These are phyloP conservation scores for Iphiclides podalirius DNA, from an alignment of 2,888 invertebrate genomes.

Conservation along the genomic window DNA sequence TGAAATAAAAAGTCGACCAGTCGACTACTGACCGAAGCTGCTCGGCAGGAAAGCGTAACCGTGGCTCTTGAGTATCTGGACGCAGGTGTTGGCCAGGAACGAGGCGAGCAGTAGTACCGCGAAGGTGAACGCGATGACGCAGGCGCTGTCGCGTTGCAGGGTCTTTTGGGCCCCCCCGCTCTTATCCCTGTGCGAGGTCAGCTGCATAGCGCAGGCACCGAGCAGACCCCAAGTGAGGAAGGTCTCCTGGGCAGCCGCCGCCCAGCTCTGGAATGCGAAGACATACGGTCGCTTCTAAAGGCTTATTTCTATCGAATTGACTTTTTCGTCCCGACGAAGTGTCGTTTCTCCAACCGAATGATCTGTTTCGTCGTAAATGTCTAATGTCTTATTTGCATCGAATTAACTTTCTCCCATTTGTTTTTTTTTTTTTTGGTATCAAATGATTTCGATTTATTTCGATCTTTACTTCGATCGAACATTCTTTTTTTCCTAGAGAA, in stretches of 20 bases:
- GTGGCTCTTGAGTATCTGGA: constrained; percentile 86
- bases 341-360: no score
- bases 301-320: no score
- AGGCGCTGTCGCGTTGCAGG: constrained; percentile 73
- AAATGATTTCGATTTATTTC: no score
- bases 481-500: no score
- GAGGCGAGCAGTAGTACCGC: constrained; percentile 87
- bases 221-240: constrained; percentile 94
- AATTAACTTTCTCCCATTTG: no score
- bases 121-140: constrained; percentile 82
- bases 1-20: no score
- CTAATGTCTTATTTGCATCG: no score
- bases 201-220: constrained; percentile 89
- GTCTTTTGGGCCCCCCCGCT: constrained; percentile 77
- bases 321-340: no score
- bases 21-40: constrained; percentile 92
- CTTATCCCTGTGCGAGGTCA: constrained; percentile 86
- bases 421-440: no score
- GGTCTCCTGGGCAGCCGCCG: constrained; percentile 92
- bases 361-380: no score
- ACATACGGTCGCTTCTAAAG: constrained; percentile 1
- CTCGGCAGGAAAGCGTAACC: constrained; percentile 89
- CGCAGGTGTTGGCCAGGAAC: constrained; percentile 90
- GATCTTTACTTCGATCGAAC: no score
- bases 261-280: constrained; percentile 87